Evolutionary conservation across 92 coral and sea anemone species (phyloP).

Genomic region (Palythoa grandis): DNA sequence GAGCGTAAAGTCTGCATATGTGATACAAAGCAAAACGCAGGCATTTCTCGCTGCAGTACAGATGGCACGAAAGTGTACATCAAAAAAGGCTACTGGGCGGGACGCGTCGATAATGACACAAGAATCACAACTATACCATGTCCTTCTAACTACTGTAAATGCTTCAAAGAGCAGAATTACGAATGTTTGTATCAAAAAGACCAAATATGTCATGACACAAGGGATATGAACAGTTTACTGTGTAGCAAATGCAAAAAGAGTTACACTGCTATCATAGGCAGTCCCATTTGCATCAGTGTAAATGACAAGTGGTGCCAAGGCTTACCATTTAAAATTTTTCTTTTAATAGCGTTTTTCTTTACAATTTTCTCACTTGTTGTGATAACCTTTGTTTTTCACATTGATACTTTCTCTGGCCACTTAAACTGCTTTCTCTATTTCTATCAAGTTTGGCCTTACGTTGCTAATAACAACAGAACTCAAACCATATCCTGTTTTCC

Average conservation of each 20-base stretch:
- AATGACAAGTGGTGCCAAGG: background rate
- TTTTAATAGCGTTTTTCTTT: background rate
- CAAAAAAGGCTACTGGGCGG: constrained; percentile 41
- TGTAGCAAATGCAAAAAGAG: constrained; percentile 5
- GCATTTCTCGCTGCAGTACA: constrained; percentile 37
- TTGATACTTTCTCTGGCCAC: constrained; percentile 28
- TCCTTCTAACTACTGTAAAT: constrained; percentile 9
- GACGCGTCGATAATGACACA: background rate
- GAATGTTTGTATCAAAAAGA: constrained; percentile 46
- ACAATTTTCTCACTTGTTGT: background rate
- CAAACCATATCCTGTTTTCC: constrained; percentile 7
- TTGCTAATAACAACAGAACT: constrained; percentile 49
- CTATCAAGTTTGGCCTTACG: constrained; percentile 43
- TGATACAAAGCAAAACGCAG: background rate
- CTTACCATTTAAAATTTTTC: background rate
- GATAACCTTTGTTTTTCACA: background rate
- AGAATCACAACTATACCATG: background rate
- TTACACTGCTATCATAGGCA: constrained; percentile 9
- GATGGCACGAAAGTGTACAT: constrained; percentile 11
- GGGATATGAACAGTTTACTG: background rate
- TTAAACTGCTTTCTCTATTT: constrained; percentile 39
- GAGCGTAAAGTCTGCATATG: background rate
- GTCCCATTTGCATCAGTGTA: background rate
- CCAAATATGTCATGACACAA: constrained; percentile 8
- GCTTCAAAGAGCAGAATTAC: constrained; percentile 5